Evolutionary conservation across 2,888 invertebrate species (phyloP), one percentile per base, ranked within the genome.

Genomic region (Eurytoma californica): DNA sequence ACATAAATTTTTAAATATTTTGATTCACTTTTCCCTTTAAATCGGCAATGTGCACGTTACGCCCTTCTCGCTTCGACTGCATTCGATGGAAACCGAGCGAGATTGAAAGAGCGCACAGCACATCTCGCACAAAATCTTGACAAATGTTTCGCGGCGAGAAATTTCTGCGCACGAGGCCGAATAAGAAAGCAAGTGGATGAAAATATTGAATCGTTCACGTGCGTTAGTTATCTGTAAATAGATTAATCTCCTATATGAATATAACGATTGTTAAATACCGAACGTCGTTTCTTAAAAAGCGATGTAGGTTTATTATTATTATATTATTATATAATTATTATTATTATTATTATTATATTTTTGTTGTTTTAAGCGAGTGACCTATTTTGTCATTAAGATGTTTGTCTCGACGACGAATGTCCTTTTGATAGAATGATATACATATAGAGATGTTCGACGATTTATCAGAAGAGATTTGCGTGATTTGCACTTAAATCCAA

Each of bases 281-380:
- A 68, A 67, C 67, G 57, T 81, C 79, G 76, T 58, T 51, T 72
- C 51, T 47, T 60, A 73, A 28, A 72, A 69, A 77, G 68, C 80
- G 82, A 82, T 74, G 80, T 77, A 77, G 80, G 80, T 82, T 82
- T 80, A 82, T 82, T 81, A 75, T 74, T 74, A 74, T 74, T 74
- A 74, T 63, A 61, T 58, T 30, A 63, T 30, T 39, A 58, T 30
- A 30, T 16, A 7, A 58, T 75, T 76, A 72, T 65, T 80, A 76
- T 49, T 79, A 80, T 65, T 70, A 74, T 74, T 72, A 79, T 69
- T 68, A 72, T 77, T 79, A 58, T 57, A 65, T 66, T 80, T 75
- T 81, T 72, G 57, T 81, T 79, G 66, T 81, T 83, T 83, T 83
- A 83, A 82, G 81, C 61, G 80, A 83, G 82, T 82, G 83, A 83